Evolutionary conservation across 23 tunicate species (phyloP).

Genomic region (Aplidium turbinatum): DNA sequence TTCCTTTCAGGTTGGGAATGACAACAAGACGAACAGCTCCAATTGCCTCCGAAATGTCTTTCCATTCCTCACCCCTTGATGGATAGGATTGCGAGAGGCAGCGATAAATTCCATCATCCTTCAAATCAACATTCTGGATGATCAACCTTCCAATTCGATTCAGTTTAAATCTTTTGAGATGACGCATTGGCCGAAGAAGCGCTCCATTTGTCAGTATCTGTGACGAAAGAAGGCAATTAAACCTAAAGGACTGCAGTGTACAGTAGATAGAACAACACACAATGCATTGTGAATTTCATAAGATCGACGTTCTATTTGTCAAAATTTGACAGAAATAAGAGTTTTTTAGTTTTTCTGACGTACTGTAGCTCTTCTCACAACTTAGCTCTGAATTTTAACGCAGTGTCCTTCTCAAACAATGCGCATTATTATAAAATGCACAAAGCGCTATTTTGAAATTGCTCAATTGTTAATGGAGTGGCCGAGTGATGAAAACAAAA

Average conservation of each 20-base stretch:
- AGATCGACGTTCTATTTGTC: not conserved
- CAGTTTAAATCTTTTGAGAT: conserved; percentile 13
- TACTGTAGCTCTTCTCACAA: too few species aligned
- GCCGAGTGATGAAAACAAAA: too few species aligned
- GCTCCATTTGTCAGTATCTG: conserved; percentile 49
- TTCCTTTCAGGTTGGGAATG: not conserved
- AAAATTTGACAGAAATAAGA: not conserved
- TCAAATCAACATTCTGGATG: not conserved
- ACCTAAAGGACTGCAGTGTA: too few species aligned
- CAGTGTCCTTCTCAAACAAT: too few species aligned
- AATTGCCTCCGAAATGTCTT: conserved; percentile 6
- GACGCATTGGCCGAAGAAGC: conserved; percentile 5
- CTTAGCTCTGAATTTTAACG: too few species aligned
- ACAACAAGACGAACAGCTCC: conserved; percentile 42
- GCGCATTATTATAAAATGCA: too few species aligned
- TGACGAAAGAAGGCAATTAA: too few species aligned
- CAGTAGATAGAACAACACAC: not conserved
- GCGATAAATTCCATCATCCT: conserved; percentile 51
- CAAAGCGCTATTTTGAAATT: too few species aligned
- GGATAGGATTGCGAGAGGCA: conserved; percentile 41
- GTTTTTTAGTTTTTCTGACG: not conserved
- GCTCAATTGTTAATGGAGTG: too few species aligned
- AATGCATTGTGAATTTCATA: not conserved
- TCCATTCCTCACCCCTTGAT: not conserved
- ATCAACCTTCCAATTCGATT: conserved; percentile 39